These are phyloP conservation scores for Charaxes varanes DNA, from an alignment of 1,140 invertebrate genomes.

Conservation along the genomic window DNA sequence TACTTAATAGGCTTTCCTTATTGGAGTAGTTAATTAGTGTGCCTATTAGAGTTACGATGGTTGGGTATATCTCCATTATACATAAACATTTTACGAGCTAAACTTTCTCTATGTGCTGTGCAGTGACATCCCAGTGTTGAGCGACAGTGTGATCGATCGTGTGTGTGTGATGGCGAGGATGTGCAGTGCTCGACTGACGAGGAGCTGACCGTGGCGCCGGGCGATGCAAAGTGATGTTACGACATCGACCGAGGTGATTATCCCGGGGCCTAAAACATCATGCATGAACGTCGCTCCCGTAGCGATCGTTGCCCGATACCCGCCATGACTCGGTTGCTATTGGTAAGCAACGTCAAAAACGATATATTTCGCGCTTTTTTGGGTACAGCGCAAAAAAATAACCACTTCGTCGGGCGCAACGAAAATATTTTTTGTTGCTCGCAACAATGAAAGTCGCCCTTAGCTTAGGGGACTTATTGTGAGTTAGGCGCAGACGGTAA, in stretches of 20 bases:
- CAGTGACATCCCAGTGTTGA: slow-evolving; percentile 42
- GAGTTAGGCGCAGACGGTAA: slow-evolving; percentile 28
- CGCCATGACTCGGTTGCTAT: slow-evolving; percentile 36
- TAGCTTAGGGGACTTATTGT: slow-evolving; percentile 35
- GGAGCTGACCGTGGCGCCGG: slow-evolving; percentile 60
- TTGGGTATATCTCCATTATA: no score
- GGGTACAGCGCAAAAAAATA: slow-evolving; percentile 35
- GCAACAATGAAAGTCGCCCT: slow-evolving; percentile 59
- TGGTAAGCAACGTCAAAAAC: slow-evolving; percentile 52
- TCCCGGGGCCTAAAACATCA: slow-evolving; percentile 53
- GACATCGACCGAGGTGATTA: slow-evolving; percentile 69
- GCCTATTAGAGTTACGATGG: no score
- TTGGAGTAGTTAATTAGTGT: no score
- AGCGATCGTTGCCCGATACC: slow-evolving; percentile 29
- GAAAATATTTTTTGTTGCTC: slow-evolving; percentile 46
- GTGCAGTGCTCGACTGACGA: slow-evolving; percentile 52
- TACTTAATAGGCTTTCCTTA: no score
- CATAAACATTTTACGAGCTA: no score
- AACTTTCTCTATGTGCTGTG: no score
- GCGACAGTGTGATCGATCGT: slow-evolving; percentile 42
- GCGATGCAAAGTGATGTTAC: slow-evolving; percentile 67
- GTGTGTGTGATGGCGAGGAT: slow-evolving; percentile 59
- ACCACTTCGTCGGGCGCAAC: slow-evolving; percentile 24
- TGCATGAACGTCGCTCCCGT: slow-evolving; percentile 35
- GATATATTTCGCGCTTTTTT: slow-evolving; percentile 57